phyloP scores from a whole-genome alignment of 2,888 invertebrate genomes.

The Tetragonisca angustula region DNA sequence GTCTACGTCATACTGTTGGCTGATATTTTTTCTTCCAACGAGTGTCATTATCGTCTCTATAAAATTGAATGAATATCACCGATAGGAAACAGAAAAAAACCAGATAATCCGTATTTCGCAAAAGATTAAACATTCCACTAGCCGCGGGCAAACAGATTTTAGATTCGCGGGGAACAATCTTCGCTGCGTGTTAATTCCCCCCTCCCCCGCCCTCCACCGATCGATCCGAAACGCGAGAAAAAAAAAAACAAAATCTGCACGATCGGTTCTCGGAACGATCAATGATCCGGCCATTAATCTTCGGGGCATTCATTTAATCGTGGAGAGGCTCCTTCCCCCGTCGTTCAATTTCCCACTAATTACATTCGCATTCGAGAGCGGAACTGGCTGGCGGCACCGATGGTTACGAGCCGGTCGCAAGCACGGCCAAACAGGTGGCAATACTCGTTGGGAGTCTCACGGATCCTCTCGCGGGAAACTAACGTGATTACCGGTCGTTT shows the following conservation, averaged over 20 bases:
- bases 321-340: conserved; percentile 18
- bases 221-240: too few relatives aligned
- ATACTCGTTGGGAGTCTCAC: conserved; percentile 63
- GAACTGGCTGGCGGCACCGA: conserved; percentile 58
- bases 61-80: too few relatives aligned
- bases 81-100: too few relatives aligned
- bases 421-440: conserved; percentile 67
- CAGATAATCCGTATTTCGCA: too few relatives aligned
- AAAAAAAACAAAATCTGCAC: conserved; percentile 13
- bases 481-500: conserved; percentile 66
- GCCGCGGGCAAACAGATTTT: too few relatives aligned
- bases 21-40: too few relatives aligned
- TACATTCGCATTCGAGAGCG: conserved; percentile 64
- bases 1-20: too few relatives aligned
- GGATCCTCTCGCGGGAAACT: conserved; percentile 62
- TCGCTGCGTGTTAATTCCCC: too few relatives aligned
- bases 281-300: conserved; percentile 56
- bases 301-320: conserved; percentile 62
- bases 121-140: too few relatives aligned
- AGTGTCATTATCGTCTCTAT: too few relatives aligned
- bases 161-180: too few relatives aligned
- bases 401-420: conserved; percentile 41
- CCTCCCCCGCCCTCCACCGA: too few relatives aligned
- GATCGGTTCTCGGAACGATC: conserved; percentile 46
- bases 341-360: conserved; percentile 67